Percentiles rank a stretch among this genome's conserved stretches.
These are phyloP conservation scores for Diadophis punctatus DNA, from an alignment of 2,113 vertebrate species.

Conservation along the genomic window DNA sequence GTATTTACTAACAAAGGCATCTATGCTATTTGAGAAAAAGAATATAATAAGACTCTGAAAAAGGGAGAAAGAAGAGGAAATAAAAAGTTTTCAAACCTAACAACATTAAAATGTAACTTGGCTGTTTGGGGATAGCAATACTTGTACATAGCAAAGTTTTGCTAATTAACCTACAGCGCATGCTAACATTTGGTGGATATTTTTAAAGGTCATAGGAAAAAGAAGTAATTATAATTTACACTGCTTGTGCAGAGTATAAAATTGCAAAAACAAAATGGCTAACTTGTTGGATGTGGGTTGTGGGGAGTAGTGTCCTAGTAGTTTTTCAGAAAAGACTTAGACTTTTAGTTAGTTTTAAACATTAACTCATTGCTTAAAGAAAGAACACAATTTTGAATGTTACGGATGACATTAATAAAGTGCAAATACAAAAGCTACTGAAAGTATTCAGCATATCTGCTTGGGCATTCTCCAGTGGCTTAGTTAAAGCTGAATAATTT, in stretches of 20 bases:
- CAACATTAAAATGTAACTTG: not conserved
- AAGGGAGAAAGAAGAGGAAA: not conserved
- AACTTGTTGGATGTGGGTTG: not conserved
- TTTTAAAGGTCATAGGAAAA: slow-evolving; percentile 10
- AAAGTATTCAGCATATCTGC: not conserved
- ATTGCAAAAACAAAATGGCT: not conserved
- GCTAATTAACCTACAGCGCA: not conserved
- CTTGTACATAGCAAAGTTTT: not conserved
- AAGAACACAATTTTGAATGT: not conserved
- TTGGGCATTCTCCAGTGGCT: not conserved
- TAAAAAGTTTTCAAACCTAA: not conserved
- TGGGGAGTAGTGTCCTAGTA: not conserved
- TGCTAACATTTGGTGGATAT: slow-evolving; percentile 8
- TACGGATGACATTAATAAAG: not conserved
- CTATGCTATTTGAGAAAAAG: not conserved
- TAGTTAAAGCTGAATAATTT: not conserved
- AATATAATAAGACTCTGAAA: not conserved
- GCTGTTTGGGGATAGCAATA: not conserved
- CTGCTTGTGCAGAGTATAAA: not conserved
- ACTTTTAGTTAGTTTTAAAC: not conserved
- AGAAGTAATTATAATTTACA: not conserved
- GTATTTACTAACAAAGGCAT: not conserved
- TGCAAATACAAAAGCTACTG: not conserved
- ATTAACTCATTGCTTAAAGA: not conserved
- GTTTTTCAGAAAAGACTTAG: not conserved